Percentiles rank a stretch among this genome's conserved stretches.
These are phyloP conservation scores for Hirudinaria manillensis DNA, from an alignment of 2,888 invertebrate species.

Conservation along the genomic window DNA sequence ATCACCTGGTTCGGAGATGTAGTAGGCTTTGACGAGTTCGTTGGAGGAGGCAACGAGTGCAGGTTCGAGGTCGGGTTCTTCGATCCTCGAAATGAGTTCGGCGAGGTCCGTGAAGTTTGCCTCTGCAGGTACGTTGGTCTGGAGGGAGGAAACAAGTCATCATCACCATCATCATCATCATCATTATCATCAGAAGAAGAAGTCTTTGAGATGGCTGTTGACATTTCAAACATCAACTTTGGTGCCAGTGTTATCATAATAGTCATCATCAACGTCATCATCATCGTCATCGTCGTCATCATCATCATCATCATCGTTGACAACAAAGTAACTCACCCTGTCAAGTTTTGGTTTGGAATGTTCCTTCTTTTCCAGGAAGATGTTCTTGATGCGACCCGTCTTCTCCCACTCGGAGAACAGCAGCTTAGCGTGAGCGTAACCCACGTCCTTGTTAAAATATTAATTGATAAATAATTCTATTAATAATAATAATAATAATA, in stretches of 20 bases:
- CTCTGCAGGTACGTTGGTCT: slow-evolving; percentile 44
- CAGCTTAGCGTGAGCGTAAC: slow-evolving; percentile 52
- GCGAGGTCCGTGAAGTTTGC: slow-evolving; percentile 53
- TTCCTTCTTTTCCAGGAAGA: slow-evolving; percentile 46
- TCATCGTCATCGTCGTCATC: too few species aligned
- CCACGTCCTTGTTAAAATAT: slow-evolving; percentile 47
- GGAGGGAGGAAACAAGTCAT: background rate
- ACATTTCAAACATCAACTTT: too few species aligned
- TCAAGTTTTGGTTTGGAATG: slow-evolving; percentile 33
- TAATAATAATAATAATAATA: background rate
- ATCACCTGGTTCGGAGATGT: slow-evolving; percentile 26
- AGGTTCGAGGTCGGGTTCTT: slow-evolving; percentile 42
- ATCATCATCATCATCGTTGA: background rate
- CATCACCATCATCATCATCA: background rate
- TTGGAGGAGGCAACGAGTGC: background rate
- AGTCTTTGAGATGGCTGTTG: too few species aligned
- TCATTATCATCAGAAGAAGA: too few species aligned
- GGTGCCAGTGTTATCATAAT: too few species aligned
- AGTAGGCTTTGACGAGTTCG: slow-evolving; percentile 10
- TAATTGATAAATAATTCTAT: background rate
- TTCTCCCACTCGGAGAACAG: slow-evolving; percentile 51
- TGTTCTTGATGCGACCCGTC: slow-evolving; percentile 46
- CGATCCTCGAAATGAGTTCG: slow-evolving; percentile 52
- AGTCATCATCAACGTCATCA: too few species aligned
- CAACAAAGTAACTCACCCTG: slow-evolving; percentile 31